phyloP scores from a whole-genome alignment of 2,113 vertebrate genomes.

The Paramisgurnus dabryanus region DNA sequence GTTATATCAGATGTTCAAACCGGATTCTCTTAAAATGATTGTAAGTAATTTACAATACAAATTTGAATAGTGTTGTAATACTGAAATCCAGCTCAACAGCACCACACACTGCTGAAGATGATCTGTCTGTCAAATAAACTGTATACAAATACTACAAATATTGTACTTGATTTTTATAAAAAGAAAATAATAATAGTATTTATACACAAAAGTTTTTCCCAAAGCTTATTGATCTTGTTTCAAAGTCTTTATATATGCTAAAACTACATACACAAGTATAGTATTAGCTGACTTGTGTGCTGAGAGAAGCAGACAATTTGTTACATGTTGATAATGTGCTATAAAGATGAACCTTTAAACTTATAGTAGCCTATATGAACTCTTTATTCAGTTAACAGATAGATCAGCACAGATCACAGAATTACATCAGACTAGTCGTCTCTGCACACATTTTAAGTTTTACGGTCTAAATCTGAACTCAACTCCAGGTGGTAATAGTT shows the following conservation, averaged over 20 bases:
- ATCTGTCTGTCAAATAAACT: not conserved
- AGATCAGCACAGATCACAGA: constrained; percentile 58
- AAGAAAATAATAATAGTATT: too few relatives aligned
- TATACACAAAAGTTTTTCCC: not conserved
- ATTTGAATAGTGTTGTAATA: not conserved
- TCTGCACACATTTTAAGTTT: too few relatives aligned
- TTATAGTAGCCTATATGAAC: constrained; percentile 39
- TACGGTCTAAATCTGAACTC: too few relatives aligned
- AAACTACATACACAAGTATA: too few relatives aligned
- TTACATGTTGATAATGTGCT: not conserved
- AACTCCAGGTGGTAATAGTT: too few relatives aligned
- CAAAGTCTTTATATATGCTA: not conserved
- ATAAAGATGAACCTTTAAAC: constrained; percentile 25
- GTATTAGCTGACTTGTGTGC: too few relatives aligned
- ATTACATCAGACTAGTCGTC: too few relatives aligned
- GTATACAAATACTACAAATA: not conserved
- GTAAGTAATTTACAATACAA: not conserved
- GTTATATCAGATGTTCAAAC: not conserved
- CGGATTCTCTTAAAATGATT: not conserved
- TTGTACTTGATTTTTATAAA: too few relatives aligned
- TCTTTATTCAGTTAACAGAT: constrained; percentile 66
- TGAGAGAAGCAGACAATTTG: too few relatives aligned
- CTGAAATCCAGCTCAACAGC: not conserved
- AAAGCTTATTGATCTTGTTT: not conserved
- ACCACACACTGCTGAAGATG: not conserved